Evolutionary conservation across 2,888 invertebrate genomes (phyloP), one percentile per base, ranked within the genome.

Genomic region (Caenorhabditis becei): DNA sequence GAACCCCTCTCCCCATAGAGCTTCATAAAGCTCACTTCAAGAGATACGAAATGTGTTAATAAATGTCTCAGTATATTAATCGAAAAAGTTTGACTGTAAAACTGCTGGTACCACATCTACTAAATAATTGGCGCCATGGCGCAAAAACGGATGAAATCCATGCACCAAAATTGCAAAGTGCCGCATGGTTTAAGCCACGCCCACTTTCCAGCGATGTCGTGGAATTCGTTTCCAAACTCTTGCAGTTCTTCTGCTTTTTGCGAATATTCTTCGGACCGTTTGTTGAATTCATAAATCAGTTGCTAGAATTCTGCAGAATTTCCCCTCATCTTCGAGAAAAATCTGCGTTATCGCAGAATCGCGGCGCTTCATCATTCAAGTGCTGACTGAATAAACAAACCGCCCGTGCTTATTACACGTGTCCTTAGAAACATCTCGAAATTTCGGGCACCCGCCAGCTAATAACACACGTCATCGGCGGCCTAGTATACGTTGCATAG

Each of bases 401-500:
- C 23, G 44, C 47, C 41, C 54, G 26, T 2, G n/a, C 11, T 54
- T 63, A 49, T 65, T 74, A 44, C 53, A 58, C 51, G 74, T 53
- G 58, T 24, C 37, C 41, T 72, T 51, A 28, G 16, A 59, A 66
- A 74, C 65, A 51, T 26, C 66, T 66, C 59, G 24, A 66, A 74
- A 74, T 14, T 32, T 4, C 26, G 44, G 10, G 61, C 41, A n/a
- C 16, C 54, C 18, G 54, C 72, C 58, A 74, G 24, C 41, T 23
- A 51, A 49, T 59, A 66, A 18, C 24, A 74, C 74, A 74, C 74
- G 74, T 74, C 74, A 66, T 26, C 59, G 18, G 32, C 24, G 0
- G 32, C 44, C 49, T 35, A 66, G 51, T 74, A 74, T 66, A 74
- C 74, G 74, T 74, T 66, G 66, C 74, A 66, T 66, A 66, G 59